Percentiles rank a stretch among this genome's conserved stretches.
Conservation (phyloP, 53 echinoderm and acorn worm genomes). For the Pentamera pediparva region DNA sequence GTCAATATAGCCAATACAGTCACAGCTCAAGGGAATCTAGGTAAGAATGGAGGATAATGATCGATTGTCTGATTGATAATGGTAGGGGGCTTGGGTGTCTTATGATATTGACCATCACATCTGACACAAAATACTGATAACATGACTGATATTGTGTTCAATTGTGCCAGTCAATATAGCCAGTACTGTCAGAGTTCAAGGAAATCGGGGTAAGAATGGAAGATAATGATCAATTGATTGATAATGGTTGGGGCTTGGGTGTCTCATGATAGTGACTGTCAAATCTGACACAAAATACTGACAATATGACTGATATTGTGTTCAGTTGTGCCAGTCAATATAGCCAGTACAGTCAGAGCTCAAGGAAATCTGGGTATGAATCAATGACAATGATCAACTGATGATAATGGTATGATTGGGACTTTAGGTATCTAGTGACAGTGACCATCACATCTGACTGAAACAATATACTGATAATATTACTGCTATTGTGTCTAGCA, state of each 20-base stretch:
- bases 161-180: conserved; percentile 46
- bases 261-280: conserved; percentile 82
- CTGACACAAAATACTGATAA: conserved; percentile 72
- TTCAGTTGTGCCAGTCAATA: conserved; percentile 42
- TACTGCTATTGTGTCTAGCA: conserved; percentile 47
- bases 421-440: conserved; percentile 76
- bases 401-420: no score
- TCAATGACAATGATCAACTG: no score
- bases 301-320: conserved; percentile 53
- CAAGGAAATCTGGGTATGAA: conserved; percentile 72
- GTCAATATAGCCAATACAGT: conserved; percentile 61
- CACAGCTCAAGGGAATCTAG: conserved; percentile 61
- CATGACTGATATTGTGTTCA: conserved; percentile 46
- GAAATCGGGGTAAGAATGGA: conserved; percentile 74
- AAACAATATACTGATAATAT: conserved; percentile 63
- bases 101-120: conserved; percentile 89
- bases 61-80: no score
- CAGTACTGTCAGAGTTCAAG: conserved; percentile 61
- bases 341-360: conserved; percentile 65
- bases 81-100: no score
- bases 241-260: no score
- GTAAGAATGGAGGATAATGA: no score
- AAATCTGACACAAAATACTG: conserved; percentile 77
- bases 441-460: conserved; percentile 90
- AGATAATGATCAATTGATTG: no score